Base-by-base conservation (phyloP, 2,888 invertebrate genomes). In the Chelonus formosanus region DNA sequence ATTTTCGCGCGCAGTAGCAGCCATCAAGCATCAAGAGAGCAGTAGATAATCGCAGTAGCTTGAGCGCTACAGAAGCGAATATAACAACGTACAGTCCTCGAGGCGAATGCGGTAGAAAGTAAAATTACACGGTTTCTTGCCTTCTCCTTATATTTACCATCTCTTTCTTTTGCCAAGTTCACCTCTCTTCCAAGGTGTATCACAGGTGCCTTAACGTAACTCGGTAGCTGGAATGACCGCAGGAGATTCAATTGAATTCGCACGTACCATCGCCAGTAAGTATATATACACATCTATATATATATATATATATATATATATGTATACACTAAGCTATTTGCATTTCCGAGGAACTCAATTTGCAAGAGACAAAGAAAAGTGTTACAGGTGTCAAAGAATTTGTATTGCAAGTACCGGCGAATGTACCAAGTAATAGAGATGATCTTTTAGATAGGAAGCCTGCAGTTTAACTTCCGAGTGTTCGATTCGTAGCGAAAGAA, bases 51-150 rank as follows among this genome's bases (percentile, higher is more conserved):
- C 43, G 40, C 43, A 50, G 63, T 63, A 57, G 60, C 55, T 48
- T 5, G 48, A 48, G 52, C 52, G 6, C 34, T 57, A 61, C 48
- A 58, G 52, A 64, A 48, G 58, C 58, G 47, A 32, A 58, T 58
- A 58, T 58, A 58, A 58, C 58, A 47, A 58, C 10, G 50, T 50
- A 34, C 59, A 48, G 55, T 67, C 71, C 69, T 70, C 45, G 65
- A 69, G 73, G 70, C 73, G 66, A 69, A 70, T 65, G 67, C 71
- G 69, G 72, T 72, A 72, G 70, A 73, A 75, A 77, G 73, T 74
- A 70, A 74, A 73, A 77, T 76, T 77, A 72, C 75, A 75, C 74
- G 73, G 73, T 74, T 76, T 75, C 70, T 66, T 70, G 62, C 64
- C 54, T 65, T 60, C 54, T 65, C 56, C 58, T 32, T 32, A 32